These are phyloP conservation scores for Zoroaster sp. DNA, from an alignment of 53 echinoderm and acorn worm genomes.

Conservation along the genomic window DNA sequence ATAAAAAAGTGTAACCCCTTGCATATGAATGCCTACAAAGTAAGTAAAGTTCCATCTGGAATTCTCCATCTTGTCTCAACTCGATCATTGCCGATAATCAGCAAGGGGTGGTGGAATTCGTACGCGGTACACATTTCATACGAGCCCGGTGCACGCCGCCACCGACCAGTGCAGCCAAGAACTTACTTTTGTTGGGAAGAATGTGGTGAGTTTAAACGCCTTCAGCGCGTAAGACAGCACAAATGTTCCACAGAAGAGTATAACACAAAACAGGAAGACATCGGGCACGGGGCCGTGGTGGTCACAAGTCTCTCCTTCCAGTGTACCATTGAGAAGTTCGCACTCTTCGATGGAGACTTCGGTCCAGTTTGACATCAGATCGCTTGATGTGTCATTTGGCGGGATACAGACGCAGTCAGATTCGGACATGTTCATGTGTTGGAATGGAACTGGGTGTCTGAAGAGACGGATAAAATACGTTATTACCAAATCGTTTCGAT, in stretches of 20 bases:
- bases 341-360: conserved; percentile 76
- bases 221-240: conserved; percentile 77
- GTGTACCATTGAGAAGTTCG: conserved; percentile 58
- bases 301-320: conserved; percentile 67
- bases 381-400: conserved; percentile 29
- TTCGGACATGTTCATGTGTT: background rate
- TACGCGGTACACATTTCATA: too few relatives aligned
- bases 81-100: background rate
- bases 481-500: background rate
- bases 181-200: conserved; percentile 90
- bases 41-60: background rate
- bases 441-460: background rate
- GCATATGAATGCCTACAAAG: background rate
- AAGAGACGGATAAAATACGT: background rate
- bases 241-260: conserved; percentile 83
- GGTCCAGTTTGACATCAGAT: conserved; percentile 51
- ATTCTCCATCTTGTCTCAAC: background rate
- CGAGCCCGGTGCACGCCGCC: too few relatives aligned
- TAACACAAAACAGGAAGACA: conserved; percentile 82
- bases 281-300: conserved; percentile 74
- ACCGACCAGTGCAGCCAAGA: background rate
- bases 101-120: too few relatives aligned
- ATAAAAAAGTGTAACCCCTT: too few relatives aligned
- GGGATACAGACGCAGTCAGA: conserved; percentile 75
- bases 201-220: conserved; percentile 79